phyloP scores from a whole-genome alignment of 2,797 vertebrate genomes.

The Nasua narica region DNA sequence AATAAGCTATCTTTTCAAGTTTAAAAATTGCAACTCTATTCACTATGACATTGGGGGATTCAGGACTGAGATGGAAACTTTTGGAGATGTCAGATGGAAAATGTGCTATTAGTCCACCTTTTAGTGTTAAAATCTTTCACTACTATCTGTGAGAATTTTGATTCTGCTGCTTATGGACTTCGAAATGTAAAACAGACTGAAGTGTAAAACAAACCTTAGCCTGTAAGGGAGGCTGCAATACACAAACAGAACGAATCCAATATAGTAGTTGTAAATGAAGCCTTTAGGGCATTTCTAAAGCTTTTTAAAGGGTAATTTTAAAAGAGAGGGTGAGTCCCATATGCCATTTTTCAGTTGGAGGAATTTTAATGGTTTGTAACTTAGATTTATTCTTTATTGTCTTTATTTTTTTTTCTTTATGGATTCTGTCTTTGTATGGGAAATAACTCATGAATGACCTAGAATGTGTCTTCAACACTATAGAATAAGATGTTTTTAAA shows the following conservation, averaged over 20 bases:
- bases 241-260: slow-evolving; percentile 14
- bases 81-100: slow-evolving; percentile 45
- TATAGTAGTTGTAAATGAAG: slow-evolving; percentile 48
- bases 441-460: slow-evolving; percentile 50
- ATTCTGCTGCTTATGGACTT: slow-evolving; percentile 25
- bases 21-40: slow-evolving; percentile 4
- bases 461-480: slow-evolving; percentile 22
- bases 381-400: slow-evolving; percentile 60
- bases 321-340: slow-evolving; percentile 49
- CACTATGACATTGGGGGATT: neutral
- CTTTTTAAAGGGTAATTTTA: slow-evolving; percentile 65
- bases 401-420: slow-evolving; percentile 50
- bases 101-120: neutral
- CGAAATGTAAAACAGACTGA: slow-evolving; percentile 57
- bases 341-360: slow-evolving; percentile 64
- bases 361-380: slow-evolving; percentile 65
- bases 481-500: slow-evolving; percentile 15
- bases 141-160: slow-evolving; percentile 19
- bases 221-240: neutral
- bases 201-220: slow-evolving; percentile 45
- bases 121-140: slow-evolving; percentile 11
- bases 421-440: slow-evolving; percentile 23
- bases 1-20: neutral
- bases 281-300: slow-evolving; percentile 45
- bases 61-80: neutral